These are phyloP conservation scores for Peromyscus polionotus DNA, from an alignment of 2,113 vertebrate species.

Conservation along the genomic window DNA sequence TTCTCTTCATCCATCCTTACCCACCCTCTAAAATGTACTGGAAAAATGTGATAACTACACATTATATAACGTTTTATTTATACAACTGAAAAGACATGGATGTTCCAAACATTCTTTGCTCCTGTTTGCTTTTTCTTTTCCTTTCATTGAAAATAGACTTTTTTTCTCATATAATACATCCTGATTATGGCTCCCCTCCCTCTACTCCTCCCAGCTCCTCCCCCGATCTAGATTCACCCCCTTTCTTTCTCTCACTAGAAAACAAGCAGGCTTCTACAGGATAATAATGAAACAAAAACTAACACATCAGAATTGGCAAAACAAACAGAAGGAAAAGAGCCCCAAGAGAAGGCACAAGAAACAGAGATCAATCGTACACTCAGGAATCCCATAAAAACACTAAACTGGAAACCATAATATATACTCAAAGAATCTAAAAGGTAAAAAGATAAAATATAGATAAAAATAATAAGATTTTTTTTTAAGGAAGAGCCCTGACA, in stretches of 20 bases:
- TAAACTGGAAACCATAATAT: background rate
- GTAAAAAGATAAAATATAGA: background rate
- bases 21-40: slow-evolving; percentile 12
- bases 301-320: background rate
- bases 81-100: background rate
- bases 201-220: background rate
- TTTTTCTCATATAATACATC: background rate
- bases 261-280: background rate
- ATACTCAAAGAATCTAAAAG: background rate
- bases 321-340: background rate
- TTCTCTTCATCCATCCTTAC: background rate
- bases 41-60: background rate
- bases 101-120: background rate
- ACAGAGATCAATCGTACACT: background rate
- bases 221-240: background rate
- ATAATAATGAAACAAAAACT: background rate
- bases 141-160: background rate
- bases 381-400: background rate
- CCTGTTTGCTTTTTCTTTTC: slow-evolving; percentile 1
- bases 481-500: background rate
- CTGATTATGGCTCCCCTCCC: background rate
- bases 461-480: background rate
- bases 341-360: background rate
- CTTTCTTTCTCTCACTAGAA: background rate
- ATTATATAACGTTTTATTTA: slow-evolving; percentile 2